Base-by-base conservation (phyloP, 1,140 invertebrate genomes). In the Holcopasites calliopsidis region DNA sequence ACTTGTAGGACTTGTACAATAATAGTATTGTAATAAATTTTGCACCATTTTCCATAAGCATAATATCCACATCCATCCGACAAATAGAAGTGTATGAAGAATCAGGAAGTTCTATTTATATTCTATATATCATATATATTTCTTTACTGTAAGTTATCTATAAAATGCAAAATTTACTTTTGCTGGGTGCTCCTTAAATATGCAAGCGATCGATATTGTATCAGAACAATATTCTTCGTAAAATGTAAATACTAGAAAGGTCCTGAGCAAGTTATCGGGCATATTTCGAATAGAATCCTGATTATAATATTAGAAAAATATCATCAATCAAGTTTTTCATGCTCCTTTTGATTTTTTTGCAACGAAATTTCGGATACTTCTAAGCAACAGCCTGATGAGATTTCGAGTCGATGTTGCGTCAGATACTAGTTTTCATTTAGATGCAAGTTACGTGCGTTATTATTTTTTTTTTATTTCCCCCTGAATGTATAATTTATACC, bases 341-440 rank as follows among this genome's bases (percentile, higher is more conserved):
- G 3, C 42, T 38, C 10, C 35, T 8, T 33, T 26, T 23, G 28
- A 28, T 7, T 28, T 40, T 3, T 16, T 26, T 13, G 0, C 0
- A 0, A 13, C 26, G 54, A 23, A 57, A 28, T 69, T 40, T 50
- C 23, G 42, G 13, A 66, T 66, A n/a, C 64, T 61, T 10, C 13
- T 10, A 60, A 35, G 44, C 31, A 76, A 72, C 49, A 40, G 71
- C 44, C 75, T 90, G 87, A 89, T 74, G 88, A 86, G 61, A 90
- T 18, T 40, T 23, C 16, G 42, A 64, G 72, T 49, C 64, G 65
- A 78, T 86, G 66, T 90, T 90, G 88, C 89, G 78, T 90, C 89
- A 90, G 88, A 90, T 87, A 89, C 88, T 88, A 85, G 88, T 90
- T 89, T 88, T 82, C 82, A 87, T 86, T 84, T 89, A 80, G 26